A percentile compares a stretch with the other conserved stretches of the same genome.
These are phyloP conservation scores for Calonectris borealis DNA, from an alignment of 2,113 vertebrate genomes.

Conservation along the genomic window DNA sequence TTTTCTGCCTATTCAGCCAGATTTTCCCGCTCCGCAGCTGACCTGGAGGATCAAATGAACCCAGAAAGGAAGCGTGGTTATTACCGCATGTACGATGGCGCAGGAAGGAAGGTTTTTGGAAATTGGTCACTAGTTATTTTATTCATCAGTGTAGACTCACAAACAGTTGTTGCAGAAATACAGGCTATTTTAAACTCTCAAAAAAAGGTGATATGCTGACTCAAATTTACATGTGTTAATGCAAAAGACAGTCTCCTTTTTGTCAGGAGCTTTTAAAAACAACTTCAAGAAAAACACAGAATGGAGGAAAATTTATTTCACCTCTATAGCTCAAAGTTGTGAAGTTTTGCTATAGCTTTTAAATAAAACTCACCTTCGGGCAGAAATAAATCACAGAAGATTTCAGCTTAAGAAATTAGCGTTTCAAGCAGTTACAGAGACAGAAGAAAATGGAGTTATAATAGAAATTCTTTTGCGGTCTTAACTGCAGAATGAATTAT, in stretches of 20 bases:
- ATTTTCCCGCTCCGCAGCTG: not conserved
- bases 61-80: not conserved
- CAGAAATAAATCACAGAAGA: not conserved
- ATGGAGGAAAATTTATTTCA: not conserved
- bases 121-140: not conserved
- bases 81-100: not conserved
- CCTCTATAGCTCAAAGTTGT: not conserved
- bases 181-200: not conserved
- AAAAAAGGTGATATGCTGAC: not conserved
- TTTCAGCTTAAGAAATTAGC: not conserved
- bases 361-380: not conserved
- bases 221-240: not conserved
- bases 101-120: not conserved
- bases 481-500: conserved; percentile 32
- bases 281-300: not conserved
- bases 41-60: not conserved
- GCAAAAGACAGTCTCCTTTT: not conserved
- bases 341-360: not conserved
- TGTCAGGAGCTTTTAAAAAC: not conserved
- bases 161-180: not conserved
- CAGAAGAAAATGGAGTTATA: conserved; percentile 17
- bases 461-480: not conserved
- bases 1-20: not conserved
- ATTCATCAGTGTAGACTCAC: not conserved
- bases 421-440: not conserved